Conservation (phyloP, 2,888 invertebrate genomes). For the Heliconius erato region DNA sequence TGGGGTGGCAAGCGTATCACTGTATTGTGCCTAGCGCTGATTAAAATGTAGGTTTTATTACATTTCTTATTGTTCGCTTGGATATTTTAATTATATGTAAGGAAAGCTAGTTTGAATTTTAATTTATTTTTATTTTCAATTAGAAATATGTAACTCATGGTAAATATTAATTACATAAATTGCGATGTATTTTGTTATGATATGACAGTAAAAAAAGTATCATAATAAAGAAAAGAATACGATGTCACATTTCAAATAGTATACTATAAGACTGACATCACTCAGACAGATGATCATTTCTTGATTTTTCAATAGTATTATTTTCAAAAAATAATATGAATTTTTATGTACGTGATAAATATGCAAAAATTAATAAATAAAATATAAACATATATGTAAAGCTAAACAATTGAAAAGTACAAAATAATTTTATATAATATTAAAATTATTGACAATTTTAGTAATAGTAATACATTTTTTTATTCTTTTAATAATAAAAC, state of each 20-base stretch:
- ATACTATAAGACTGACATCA: too few species aligned
- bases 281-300: too few species aligned
- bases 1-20: constrained; percentile 63
- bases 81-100: neutral
- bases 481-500: neutral
- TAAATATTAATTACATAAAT: neutral
- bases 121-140: neutral
- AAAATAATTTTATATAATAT: neutral
- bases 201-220: neutral
- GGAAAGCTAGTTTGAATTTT: neutral
- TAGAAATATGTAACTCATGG: neutral
- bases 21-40: constrained; percentile 14
- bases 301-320: too few species aligned
- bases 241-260: too few species aligned
- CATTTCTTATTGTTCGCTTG: neutral
- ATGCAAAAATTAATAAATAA: neutral
- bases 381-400: neutral
- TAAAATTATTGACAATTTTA: too few species aligned
- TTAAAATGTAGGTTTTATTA: constrained; percentile 6
- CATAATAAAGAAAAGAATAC: too few species aligned
- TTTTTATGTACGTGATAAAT: too few species aligned
- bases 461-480: too few species aligned
- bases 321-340: too few species aligned
- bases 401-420: neutral
- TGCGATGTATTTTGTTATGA: neutral